Conservation (phyloP, 2,113 vertebrate species). For the Notarius quadriscutis region DNA sequence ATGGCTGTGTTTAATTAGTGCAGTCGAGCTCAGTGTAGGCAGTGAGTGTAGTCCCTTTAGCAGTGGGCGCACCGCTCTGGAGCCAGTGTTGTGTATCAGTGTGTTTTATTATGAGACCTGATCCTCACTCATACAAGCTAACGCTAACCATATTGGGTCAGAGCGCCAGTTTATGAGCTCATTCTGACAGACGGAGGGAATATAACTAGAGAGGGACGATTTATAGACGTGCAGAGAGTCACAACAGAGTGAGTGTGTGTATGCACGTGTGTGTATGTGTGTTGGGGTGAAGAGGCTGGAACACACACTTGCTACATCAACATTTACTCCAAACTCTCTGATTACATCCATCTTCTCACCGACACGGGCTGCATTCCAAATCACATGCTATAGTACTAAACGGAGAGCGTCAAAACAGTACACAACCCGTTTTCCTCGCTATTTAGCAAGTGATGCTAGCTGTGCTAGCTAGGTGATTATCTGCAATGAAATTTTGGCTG, state of each 20-base stretch:
- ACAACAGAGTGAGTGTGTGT: neutral
- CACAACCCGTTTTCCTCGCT: neutral
- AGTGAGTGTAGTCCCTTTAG: slow-evolving; percentile 2
- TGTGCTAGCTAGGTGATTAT: neutral
- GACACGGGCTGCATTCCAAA: neutral
- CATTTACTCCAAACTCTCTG: neutral
- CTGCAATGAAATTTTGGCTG: neutral
- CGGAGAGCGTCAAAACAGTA: too few relatives aligned
- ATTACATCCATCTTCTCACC: neutral
- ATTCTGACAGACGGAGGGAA: neutral
- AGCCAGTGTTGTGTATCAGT: slow-evolving; percentile 34
- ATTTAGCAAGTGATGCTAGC: neutral
- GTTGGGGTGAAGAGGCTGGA: neutral
- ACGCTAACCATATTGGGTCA: slow-evolving; percentile 21
- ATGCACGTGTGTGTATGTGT: neutral
- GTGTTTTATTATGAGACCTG: slow-evolving; percentile 49
- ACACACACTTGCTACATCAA: neutral
- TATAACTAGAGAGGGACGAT: neutral
- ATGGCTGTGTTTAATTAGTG: slow-evolving; percentile 32
- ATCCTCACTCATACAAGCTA: slow-evolving; percentile 27
- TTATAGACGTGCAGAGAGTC: neutral
- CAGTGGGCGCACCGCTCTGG: neutral
- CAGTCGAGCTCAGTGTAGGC: slow-evolving; percentile 21
- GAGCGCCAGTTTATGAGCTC: slow-evolving; percentile 28
- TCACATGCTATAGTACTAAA: neutral